Conservation (phyloP, 1,140 invertebrate genomes). For the Drosophila trapezifrons region DNA sequence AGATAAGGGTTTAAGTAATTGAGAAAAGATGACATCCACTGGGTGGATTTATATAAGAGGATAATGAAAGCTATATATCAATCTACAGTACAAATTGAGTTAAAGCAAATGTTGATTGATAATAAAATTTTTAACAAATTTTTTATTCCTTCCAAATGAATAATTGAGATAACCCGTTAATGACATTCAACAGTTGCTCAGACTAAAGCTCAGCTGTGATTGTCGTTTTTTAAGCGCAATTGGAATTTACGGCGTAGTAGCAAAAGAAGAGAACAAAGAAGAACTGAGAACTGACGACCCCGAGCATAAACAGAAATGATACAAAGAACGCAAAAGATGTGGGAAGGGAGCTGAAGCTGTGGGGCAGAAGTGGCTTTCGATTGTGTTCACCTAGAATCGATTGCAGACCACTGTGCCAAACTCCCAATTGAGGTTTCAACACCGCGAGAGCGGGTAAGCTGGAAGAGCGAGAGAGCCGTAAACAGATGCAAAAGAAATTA, state of each 20-base stretch:
- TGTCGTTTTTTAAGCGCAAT: slow-evolving; percentile 27
- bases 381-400: slow-evolving; percentile 8
- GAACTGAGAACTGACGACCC: slow-evolving; percentile 58
- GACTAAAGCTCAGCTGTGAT: slow-evolving; percentile 30
- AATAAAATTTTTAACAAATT: background rate
- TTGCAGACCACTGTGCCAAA: slow-evolving; percentile 52
- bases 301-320: slow-evolving; percentile 39
- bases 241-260: slow-evolving; percentile 43
- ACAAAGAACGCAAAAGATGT: slow-evolving; percentile 27
- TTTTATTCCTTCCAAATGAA: background rate
- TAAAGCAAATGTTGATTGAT: background rate
- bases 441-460: slow-evolving; percentile 20
- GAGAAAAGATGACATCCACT: background rate
- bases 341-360: slow-evolving; percentile 27
- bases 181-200: slow-evolving; percentile 24
- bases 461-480: slow-evolving; percentile 14
- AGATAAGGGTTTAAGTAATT: slow-evolving; percentile 28
- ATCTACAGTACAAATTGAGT: background rate
- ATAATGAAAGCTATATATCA: too few species aligned
- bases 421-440: slow-evolving; percentile 28
- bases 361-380: background rate
- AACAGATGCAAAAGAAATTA: slow-evolving; percentile 69
- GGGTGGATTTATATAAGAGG: background rate
- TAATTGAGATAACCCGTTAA: slow-evolving; percentile 15
- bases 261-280: slow-evolving; percentile 59